These are phyloP conservation scores for Alosa sapidissima DNA, from an alignment of 2,797 vertebrate species.

Conservation along the genomic window DNA sequence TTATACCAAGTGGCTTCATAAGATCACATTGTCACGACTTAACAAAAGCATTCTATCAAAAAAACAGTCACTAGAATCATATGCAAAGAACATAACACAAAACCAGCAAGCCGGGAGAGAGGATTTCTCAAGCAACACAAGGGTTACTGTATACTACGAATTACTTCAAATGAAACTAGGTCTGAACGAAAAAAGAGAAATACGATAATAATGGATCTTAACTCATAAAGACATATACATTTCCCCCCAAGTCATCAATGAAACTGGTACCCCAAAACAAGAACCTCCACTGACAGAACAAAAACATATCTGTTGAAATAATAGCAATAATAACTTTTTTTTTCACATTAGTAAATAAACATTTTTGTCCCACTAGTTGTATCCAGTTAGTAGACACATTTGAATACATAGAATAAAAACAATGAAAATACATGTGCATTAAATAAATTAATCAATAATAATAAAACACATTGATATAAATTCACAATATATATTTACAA, in stretches of 20 bases:
- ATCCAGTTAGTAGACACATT: constrained; percentile 70
- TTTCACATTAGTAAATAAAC: constrained; percentile 53
- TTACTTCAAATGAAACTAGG: neutral
- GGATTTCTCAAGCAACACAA: neutral
- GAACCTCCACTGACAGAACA: constrained; percentile 38
- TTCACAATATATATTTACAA: constrained; percentile 79
- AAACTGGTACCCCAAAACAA: neutral
- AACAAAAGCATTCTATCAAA: constrained; percentile 31
- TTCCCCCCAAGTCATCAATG: neutral
- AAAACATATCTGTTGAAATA: constrained; percentile 49
- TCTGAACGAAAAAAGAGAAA: neutral
- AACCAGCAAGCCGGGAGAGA: constrained; percentile 22
- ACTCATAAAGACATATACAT: neutral
- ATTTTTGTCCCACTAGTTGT: constrained; percentile 50
- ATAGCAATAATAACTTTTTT: constrained; percentile 43
- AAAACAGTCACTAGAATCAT: constrained; percentile 22
- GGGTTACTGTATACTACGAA: neutral
- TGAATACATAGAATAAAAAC: constrained; percentile 60
- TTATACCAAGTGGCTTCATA: constrained; percentile 43
- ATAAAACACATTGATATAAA: constrained; percentile 66
- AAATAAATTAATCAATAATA: constrained; percentile 79
- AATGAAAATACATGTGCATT: constrained; percentile 70
- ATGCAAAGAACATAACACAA: constrained; percentile 19
- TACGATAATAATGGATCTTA: neutral
- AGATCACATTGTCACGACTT: constrained; percentile 61